Conservation (phyloP, 1,140 invertebrate genomes). For the Ips typographus region DNA sequence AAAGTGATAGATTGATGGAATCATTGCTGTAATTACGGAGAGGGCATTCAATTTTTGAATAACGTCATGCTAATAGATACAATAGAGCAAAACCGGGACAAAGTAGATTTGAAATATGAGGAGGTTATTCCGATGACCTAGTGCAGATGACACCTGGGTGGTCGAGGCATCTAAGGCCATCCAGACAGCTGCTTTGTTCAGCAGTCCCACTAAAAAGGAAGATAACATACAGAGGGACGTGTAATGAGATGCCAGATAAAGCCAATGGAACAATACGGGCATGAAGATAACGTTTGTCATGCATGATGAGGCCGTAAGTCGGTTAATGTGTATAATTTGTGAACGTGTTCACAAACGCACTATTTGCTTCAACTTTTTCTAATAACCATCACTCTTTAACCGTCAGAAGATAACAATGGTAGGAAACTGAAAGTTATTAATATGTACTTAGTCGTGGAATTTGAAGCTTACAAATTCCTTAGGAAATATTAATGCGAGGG, state of each 20-base stretch:
- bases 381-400: too few species aligned
- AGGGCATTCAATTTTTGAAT: neutral
- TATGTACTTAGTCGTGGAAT: too few species aligned
- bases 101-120: too few species aligned
- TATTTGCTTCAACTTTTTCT: too few species aligned
- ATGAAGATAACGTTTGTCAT: constrained; percentile 14
- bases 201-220: constrained; percentile 9
- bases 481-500: too few species aligned
- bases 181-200: constrained; percentile 19
- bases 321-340: constrained; percentile 9
- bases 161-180: constrained; percentile 12
- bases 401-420: too few species aligned
- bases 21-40: constrained; percentile 10
- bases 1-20: constrained; percentile 12
- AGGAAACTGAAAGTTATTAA: too few species aligned
- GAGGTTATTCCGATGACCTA: neutral
- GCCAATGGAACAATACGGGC: constrained; percentile 14
- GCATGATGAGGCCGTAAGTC: constrained; percentile 8
- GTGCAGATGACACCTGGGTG: constrained; percentile 14
- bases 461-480: too few species aligned
- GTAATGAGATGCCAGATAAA: constrained; percentile 20
- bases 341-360: too few species aligned
- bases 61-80: neutral
- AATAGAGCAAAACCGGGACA: too few species aligned
- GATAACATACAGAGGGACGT: constrained; percentile 21